Conservation (phyloP, 2,888 invertebrate genomes). For the Exephanes ischioxanthus region DNA sequence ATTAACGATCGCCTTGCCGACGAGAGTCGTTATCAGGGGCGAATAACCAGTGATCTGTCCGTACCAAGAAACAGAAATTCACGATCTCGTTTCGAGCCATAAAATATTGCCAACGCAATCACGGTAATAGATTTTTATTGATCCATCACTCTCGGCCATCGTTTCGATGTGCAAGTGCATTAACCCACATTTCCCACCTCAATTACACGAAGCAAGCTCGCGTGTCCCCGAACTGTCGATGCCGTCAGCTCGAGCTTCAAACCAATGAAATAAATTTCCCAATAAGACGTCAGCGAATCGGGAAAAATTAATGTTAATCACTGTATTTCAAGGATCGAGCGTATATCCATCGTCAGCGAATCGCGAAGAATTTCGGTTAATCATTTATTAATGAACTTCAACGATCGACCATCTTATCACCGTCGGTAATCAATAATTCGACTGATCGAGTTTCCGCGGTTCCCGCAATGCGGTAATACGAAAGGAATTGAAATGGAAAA, state of each 20-base stretch:
- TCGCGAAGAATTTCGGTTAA: background rate
- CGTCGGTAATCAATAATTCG: background rate
- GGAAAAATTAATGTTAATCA: background rate
- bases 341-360: background rate
- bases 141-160: background rate
- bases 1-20: background rate
- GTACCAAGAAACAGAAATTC: constrained; percentile 5
- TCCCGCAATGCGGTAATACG: background rate
- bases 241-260: background rate
- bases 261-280: background rate
- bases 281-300: background rate
- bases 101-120: constrained; percentile 2
- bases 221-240: background rate
- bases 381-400: background rate
- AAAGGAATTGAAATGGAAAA: background rate
- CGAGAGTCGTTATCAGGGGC: background rate
- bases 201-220: background rate
- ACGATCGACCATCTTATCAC: background rate
- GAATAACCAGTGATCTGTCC: background rate
- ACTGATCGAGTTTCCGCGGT: background rate
- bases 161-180: background rate
- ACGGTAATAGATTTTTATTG: background rate
- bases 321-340: background rate
- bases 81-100: constrained; percentile 1
- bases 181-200: background rate